Evolutionary conservation across 2,797 vertebrate species (phyloP).

Genomic region (Sandelia bainsii): DNA sequence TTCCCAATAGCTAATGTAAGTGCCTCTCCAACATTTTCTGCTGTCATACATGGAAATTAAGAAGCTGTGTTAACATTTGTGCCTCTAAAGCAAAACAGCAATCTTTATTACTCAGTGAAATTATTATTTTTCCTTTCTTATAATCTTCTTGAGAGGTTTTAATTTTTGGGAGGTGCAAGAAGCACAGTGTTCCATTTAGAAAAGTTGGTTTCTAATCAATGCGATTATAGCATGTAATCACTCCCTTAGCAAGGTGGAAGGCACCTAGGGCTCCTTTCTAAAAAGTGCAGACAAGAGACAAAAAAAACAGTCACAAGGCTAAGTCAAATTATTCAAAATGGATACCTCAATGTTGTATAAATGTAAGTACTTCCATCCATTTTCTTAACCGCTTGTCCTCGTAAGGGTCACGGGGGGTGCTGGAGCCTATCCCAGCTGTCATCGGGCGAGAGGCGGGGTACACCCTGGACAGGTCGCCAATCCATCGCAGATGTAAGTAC

Average conservation of each 20-base stretch:
- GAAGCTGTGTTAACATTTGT: slow-evolving; percentile 6
- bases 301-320: slow-evolving; percentile 10
- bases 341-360: background rate
- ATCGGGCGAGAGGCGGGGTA: too few relatives aligned
- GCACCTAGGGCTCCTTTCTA: slow-evolving; percentile 20
- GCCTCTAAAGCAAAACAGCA: slow-evolving; percentile 11
- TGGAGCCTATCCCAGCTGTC: too few relatives aligned
- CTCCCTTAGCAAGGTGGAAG: slow-evolving; percentile 23
- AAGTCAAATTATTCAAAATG: slow-evolving; percentile 9
- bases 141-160: slow-evolving; percentile 27
- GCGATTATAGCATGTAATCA: slow-evolving; percentile 36
- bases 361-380: background rate
- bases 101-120: slow-evolving; percentile 23
- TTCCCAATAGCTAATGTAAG: background rate
- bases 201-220: slow-evolving; percentile 43
- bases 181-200: slow-evolving; percentile 14
- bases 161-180: too few relatives aligned
- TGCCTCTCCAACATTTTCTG: background rate
- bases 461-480: too few relatives aligned
- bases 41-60: background rate
- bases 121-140: slow-evolving; percentile 25
- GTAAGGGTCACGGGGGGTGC: too few relatives aligned
- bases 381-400: too few relatives aligned
- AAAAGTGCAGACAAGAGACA: slow-evolving; percentile 6
- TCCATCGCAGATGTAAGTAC: background rate